These are phyloP conservation scores for Lutraria lutraria DNA, from an alignment of 2,888 invertebrate species.

Conservation along the genomic window DNA sequence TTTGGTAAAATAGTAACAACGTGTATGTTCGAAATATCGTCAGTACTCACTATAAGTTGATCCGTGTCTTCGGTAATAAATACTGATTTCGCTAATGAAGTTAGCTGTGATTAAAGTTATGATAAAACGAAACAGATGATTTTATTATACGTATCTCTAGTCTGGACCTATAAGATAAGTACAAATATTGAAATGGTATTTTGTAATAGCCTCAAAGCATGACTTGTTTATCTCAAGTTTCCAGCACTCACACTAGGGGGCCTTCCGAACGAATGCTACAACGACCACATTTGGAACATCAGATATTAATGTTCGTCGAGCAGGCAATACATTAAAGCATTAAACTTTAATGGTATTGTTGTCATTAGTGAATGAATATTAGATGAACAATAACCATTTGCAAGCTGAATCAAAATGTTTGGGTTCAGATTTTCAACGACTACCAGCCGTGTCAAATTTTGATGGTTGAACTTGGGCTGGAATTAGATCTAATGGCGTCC, in stretches of 20 bases:
- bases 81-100: neutral
- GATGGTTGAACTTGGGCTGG: too few species aligned
- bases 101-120: neutral
- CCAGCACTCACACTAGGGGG: neutral
- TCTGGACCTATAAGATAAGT: neutral
- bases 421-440: too few species aligned
- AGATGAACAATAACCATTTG: neutral
- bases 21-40: too few species aligned
- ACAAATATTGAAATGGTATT: neutral
- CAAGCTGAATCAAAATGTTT: too few species aligned
- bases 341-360: neutral
- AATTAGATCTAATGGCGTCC: too few species aligned
- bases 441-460: too few species aligned
- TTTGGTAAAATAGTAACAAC: too few species aligned
- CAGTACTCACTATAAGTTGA: too few species aligned
- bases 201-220: neutral
- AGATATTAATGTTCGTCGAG: neutral
- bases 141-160: neutral
- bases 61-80: too few species aligned
- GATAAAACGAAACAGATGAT: conserved; percentile 1
- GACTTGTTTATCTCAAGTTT: neutral
- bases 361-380: neutral
- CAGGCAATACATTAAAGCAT: neutral
- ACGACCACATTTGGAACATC: neutral
- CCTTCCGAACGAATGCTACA: neutral